phyloP scores from a whole-genome alignment of 2,113 vertebrate genomes.

The Canis aureus region DNA sequence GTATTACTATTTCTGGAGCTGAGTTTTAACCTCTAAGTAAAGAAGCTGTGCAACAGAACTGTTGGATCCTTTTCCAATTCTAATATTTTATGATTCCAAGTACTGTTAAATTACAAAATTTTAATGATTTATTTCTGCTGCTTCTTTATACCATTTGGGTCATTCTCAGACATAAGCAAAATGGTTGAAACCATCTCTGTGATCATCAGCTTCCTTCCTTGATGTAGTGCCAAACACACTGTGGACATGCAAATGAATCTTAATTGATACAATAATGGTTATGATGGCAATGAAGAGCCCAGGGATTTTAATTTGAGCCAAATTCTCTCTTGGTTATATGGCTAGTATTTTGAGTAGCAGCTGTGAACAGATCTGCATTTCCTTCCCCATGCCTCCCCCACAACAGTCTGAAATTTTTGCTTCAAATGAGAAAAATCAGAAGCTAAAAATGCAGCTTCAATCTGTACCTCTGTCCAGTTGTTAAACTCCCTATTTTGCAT shows the following conservation, averaged over 20 bases:
- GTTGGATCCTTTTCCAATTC: conserved; percentile 53
- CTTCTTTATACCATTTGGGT: conserved; percentile 50
- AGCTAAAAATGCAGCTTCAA: conserved; percentile 65
- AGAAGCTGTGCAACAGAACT: neutral
- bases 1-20: neutral
- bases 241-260: conserved; percentile 50
- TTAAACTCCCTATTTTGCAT: neutral
- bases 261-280: conserved; percentile 69
- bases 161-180: conserved; percentile 59
- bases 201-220: conserved; percentile 54
- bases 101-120: conserved; percentile 44
- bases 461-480: conserved; percentile 59
- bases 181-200: conserved; percentile 28
- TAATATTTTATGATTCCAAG: conserved; percentile 65
- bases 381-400: conserved; percentile 67
- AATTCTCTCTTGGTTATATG: conserved; percentile 47
- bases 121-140: conserved; percentile 66
- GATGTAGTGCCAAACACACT: conserved; percentile 33
- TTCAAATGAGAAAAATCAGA: conserved; percentile 69
- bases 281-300: conserved; percentile 43
- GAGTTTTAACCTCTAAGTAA: conserved; percentile 35
- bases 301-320: conserved; percentile 50
- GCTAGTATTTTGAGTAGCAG: conserved; percentile 73
- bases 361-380: conserved; percentile 73
- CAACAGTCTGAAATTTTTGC: conserved; percentile 73